Evolutionary conservation across 1,140 invertebrate genomes (phyloP), one percentile per base, ranked within the genome.

Genomic region (Magallana gigas): DNA sequence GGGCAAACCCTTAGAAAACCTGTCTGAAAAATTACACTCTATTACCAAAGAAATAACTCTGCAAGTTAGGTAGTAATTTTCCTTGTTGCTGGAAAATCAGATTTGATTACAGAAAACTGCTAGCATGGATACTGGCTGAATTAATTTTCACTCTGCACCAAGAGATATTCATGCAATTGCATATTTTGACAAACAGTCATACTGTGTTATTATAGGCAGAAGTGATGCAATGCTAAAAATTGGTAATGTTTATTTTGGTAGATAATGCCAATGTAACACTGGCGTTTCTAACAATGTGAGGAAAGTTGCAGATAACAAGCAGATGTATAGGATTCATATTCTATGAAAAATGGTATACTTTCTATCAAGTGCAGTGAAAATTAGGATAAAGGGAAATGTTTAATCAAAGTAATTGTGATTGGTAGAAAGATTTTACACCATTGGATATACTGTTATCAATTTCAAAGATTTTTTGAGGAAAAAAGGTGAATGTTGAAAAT

Each of bases 1-100:
- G 68, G 68, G 68, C 23, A 76, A 76, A 76, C 68, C 68, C 23
- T 11, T 23, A 23, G 8, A 29, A 29, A 18, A 76, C 23, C 23
- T 76, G 68, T 76, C 7, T 36, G 4, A 29, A 29, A 29, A 76
- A 76, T 76, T 76, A 29, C 36, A 76, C 68, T 76, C 68, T 12
- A 29, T 76, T 76, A 76, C 68, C 60, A 76, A 76, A 11, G 23
- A 76, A 76, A 76, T 36, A 76, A 76, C 68, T 68, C 64, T 48
- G 68, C 23, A 29, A 76, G 23, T 48, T 48, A 76, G 36, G 36
- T 23, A 18, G 23, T 29, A 29, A 76, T 29, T 76, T 29, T 29
- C 18, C 23, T 76, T 12, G 68, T 76, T 76, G 14, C 23, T 29
- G 23, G 23, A 23, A 23, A 71, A 71, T 7, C 23, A 71, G 64